phyloP scores from a whole-genome alignment of 2,888 invertebrate genomes.

The Xylophagus ater region DNA sequence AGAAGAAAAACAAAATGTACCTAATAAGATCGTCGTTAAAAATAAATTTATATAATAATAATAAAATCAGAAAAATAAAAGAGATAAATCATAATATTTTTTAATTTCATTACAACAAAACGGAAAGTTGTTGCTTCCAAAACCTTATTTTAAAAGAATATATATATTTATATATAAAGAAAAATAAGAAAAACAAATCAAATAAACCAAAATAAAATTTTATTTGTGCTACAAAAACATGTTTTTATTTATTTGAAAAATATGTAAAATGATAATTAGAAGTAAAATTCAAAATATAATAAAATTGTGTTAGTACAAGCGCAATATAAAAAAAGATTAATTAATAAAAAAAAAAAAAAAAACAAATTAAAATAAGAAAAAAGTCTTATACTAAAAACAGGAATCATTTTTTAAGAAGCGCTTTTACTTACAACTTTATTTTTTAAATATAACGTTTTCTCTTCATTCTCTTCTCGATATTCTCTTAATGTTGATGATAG shows the following conservation, averaged over 20 bases:
- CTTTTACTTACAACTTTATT: constrained; percentile 49
- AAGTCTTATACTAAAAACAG: no score
- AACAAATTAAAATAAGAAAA: no score
- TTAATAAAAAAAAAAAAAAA: no score
- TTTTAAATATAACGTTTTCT: constrained; percentile 43
- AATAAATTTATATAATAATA: constrained; percentile 4
- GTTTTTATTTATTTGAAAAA: neutral
- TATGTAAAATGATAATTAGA: constrained; percentile 9
- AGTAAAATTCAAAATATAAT: constrained; percentile 19
- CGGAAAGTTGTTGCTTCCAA: no score
- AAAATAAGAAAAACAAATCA: constrained; percentile 13
- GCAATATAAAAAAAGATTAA: no score
- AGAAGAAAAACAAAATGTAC: constrained; percentile 14
- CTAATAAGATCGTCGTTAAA: constrained; percentile 3
- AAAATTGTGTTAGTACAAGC: constrained; percentile 5
- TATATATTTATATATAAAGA: constrained; percentile 9
- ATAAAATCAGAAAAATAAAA: constrained; percentile 9
- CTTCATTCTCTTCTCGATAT: constrained; percentile 42
- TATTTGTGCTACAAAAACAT: constrained; percentile 5
- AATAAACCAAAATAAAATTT: neutral
- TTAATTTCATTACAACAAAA: constrained; percentile 15
- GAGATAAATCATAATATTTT: constrained; percentile 12
- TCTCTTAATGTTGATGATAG: constrained; percentile 53
- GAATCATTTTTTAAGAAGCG: no score
- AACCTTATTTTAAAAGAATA: no score